Base-by-base conservation (phyloP, 1,140 invertebrate genomes). In the Aphelinus certus region DNA sequence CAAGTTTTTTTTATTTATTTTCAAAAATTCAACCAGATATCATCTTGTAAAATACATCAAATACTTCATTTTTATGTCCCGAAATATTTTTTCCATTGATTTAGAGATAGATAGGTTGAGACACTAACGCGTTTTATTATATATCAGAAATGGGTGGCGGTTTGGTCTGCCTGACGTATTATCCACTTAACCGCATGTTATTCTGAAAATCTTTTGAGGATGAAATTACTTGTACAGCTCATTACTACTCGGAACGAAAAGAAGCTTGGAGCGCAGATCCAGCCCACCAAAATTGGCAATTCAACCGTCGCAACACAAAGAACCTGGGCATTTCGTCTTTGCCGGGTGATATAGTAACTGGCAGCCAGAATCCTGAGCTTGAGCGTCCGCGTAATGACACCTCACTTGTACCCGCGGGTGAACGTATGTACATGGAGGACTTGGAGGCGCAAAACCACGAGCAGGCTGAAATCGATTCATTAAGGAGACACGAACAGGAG, bases 231-330 rank as follows among this genome's bases (percentile, higher is more conserved):
- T 73, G 53, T 61, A 75, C 43, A 86, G 92, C 89, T 76, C 92
- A 92, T 82, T 93, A 92, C 26, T 26, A 26, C 92, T 90, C 90
- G 79, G 89, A 89, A 71, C 90, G 91, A 83, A 91, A 92, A 79
- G 92, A 94, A 87, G 93, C 93, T 10, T 95, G 93, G 93, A 94
- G 93, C 80, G 93, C 92, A 48, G 92, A 94, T 83, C 89, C 92
- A 67, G 91, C 91, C 78, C 89, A 90, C 71, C 91, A 90, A 72
- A 91, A 92, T 75, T 94, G 93, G 92, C 92, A 93, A 81, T 94
- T 94, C 81, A 93, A 92, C 83, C 91, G 91, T 75, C 88, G 91
- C 80, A 92, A 92, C 76, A 88, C 87, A n/a, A 87, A 77, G 42
- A 82, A 86, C 47, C 79, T 80, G 10, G 83, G 84, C 0, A 70